Base-by-base conservation (phyloP, 2,797 vertebrate genomes). In the Enteromius thamalakanensis region DNA sequence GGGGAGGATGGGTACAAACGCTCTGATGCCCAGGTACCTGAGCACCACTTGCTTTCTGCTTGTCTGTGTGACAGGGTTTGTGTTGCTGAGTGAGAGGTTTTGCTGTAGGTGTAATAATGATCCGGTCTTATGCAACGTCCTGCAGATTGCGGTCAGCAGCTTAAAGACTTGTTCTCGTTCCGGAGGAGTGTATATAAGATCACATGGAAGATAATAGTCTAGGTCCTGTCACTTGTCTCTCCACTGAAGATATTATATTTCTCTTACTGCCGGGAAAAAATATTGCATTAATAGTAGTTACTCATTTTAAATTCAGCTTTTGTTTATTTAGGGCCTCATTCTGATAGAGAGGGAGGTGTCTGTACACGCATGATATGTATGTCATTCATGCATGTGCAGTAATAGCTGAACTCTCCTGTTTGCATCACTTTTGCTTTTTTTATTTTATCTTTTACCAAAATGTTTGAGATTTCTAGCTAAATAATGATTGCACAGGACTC, bases 21-120 rank as follows among this genome's bases (percentile, higher is more conserved):
- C 92, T 90, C 93, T 92, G 94, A 96, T 97, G 94, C 93, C 94
- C 96, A 96, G 94, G 95, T 96, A 97, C 75, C 7, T 21, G 19
- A 26, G 4, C 0, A 69, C 26, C n/a, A 47, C 14, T 11, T 62
- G 19, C 60, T 29, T 15, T 29, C 12, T 29, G 58, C 23, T 29
- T 29, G 23, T 55, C 53, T 58, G 53, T 26, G 58, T 29, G 58
- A 26, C 23, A 0, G 58, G 1, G 5, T 29, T 62, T 62, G 60
- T 62, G 60, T 29, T 15, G 2, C 60, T 62, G 60, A 29, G 58
- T 26, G 58, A 62, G n/a, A 51, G 60, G 4, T 15, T 42, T 53
- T 58, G 45, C 45, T 53, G 12, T n/a, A 6, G 6, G 17, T 42
- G 7, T 26, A 19, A 71, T 77, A 4, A 60, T 76, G 64, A 17